These are phyloP conservation scores for Ctenopoma kingsleyae DNA, from an alignment of 2,797 vertebrate genomes.

Conservation along the genomic window DNA sequence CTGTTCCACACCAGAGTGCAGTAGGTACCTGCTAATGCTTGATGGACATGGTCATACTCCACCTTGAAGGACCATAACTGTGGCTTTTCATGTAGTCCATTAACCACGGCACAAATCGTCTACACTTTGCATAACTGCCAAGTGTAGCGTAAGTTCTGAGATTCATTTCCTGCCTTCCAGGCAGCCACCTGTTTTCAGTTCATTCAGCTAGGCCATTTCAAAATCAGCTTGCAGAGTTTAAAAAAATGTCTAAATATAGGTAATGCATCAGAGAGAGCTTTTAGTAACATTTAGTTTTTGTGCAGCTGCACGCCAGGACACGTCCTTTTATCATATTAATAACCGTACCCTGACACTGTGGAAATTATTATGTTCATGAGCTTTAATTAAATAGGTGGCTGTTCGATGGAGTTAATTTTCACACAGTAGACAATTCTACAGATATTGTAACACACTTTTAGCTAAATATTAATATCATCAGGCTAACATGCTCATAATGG, in stretches of 20 bases:
- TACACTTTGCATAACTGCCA: conserved; percentile 50
- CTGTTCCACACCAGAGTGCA: conserved; percentile 40
- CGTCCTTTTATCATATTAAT: neutral
- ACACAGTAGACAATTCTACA: no score
- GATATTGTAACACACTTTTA: no score
- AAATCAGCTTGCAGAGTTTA: conserved; percentile 46
- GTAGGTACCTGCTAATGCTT: conserved; percentile 44
- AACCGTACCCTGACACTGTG: neutral
- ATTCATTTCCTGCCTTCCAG: conserved; percentile 67
- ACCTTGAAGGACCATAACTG: conserved; percentile 35
- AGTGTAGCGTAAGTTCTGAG: conserved; percentile 42
- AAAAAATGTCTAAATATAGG: conserved; percentile 42
- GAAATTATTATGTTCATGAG: neutral
- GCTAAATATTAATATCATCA: no score
- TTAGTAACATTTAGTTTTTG: conserved; percentile 30
- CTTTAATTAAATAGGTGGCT: neutral
- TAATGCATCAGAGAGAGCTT: conserved; percentile 46
- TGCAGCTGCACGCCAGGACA: conserved; percentile 25
- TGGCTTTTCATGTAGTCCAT: conserved; percentile 51
- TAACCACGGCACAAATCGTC: conserved; percentile 56
- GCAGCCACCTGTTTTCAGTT: conserved; percentile 68
- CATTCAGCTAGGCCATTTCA: conserved; percentile 44
- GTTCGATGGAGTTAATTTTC: no score
- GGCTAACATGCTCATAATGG: no score
- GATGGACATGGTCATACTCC: conserved; percentile 41